A percentile compares a stretch with the other conserved stretches of the same genome.
These are phyloP conservation scores for Orgyia antiqua DNA, from an alignment of 2,888 invertebrate species.

Conservation along the genomic window DNA sequence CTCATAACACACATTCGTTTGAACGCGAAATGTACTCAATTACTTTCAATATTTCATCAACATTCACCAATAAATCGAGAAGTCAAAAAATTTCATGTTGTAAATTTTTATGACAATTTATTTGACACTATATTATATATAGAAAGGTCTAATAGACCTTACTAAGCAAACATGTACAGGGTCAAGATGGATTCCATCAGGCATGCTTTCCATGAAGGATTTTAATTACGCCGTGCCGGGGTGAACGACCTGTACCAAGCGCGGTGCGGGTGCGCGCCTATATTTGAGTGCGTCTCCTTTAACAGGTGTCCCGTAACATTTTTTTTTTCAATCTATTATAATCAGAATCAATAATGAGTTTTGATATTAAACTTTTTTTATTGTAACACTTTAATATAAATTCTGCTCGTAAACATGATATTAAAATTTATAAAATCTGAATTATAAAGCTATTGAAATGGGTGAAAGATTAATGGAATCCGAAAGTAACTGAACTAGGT, in stretches of 20 bases:
- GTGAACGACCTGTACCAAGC: conserved; percentile 49
- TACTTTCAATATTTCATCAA: no score
- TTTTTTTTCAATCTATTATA: conserved; percentile 12
- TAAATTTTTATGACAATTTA: no score
- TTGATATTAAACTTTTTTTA: conserved; percentile 7
- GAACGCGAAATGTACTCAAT: no score
- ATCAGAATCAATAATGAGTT: conserved; percentile 8
- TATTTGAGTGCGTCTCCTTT: conserved; percentile 46
- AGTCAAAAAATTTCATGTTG: no score
- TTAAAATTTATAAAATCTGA: no score
- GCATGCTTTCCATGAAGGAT: conserved; percentile 74
- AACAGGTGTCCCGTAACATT: conserved; percentile 44
- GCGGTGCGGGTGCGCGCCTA: conserved; percentile 45
- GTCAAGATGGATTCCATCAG: conserved; percentile 72
- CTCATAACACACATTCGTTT: no score
- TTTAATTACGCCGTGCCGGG: conserved; percentile 70
- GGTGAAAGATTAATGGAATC: no score
- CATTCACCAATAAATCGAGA: no score
- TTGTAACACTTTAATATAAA: conserved; percentile 7
- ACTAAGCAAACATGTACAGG: conserved; percentile 58
- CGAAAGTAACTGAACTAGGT: conserved; percentile 8
- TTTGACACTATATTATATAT: conserved; percentile 53
- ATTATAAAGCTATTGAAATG: no score
- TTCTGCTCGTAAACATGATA: not conserved
- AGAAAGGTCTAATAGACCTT: conserved; percentile 63